A percentile compares a stretch with the other conserved stretches of the same genome.
Conservation (phyloP, 1,140 invertebrate genomes). For the Dreissena rostriformis region DNA sequence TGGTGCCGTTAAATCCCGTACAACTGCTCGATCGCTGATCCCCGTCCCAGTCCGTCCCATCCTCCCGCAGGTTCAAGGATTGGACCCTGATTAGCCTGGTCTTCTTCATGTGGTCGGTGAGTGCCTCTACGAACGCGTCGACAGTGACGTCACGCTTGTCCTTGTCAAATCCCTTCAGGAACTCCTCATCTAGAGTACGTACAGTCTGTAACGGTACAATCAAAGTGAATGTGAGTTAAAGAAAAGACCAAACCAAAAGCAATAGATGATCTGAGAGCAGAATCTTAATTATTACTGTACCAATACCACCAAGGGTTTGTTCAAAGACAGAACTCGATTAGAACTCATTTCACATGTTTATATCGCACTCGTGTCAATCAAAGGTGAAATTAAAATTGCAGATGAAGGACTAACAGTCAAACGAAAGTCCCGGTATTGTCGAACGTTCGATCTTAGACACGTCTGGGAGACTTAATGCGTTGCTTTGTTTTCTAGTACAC, state of each 20-base stretch:
- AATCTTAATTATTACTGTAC: not conserved
- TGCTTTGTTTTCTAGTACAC: too few species aligned
- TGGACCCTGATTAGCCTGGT: constrained; percentile 47
- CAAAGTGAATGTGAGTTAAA: not conserved
- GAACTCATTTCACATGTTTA: not conserved
- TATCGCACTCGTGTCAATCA: not conserved
- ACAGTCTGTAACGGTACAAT: constrained; percentile 19
- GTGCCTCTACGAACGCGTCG: constrained; percentile 28
- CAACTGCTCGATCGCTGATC: constrained; percentile 47
- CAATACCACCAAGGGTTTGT: too few species aligned
- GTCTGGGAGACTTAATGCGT: too few species aligned
- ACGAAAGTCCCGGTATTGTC: not conserved
- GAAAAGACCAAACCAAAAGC: not conserved
- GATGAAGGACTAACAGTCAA: not conserved
- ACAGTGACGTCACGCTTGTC: constrained; percentile 11
- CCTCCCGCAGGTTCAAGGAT: constrained; percentile 39
- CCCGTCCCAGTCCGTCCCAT: constrained; percentile 37
- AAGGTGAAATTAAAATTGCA: not conserved
- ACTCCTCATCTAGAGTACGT: constrained; percentile 31
- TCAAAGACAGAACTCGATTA: not conserved
- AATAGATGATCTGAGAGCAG: not conserved
- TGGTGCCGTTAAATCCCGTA: constrained; percentile 23
- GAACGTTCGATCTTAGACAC: not conserved
- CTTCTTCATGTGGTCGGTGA: constrained; percentile 55
- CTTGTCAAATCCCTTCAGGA: constrained; percentile 34